These are phyloP conservation scores for Otis tarda DNA, from an alignment of 2,113 vertebrate genomes.

Conservation along the genomic window DNA sequence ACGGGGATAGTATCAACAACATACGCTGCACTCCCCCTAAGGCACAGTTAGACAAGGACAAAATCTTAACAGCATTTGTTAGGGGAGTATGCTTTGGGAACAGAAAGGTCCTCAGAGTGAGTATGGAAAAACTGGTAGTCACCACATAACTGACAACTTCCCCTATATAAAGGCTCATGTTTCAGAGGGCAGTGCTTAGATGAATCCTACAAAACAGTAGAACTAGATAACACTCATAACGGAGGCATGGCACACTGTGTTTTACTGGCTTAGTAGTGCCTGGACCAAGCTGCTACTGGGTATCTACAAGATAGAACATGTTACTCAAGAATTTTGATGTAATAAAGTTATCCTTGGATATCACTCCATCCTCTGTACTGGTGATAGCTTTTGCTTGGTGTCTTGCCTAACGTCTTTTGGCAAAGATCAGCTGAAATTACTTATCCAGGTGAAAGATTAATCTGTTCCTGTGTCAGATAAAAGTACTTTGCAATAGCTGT, in stretches of 20 bases:
- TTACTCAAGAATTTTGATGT: neutral
- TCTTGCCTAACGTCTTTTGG: neutral
- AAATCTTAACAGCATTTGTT: neutral
- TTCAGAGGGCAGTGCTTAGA: neutral
- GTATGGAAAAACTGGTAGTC: neutral
- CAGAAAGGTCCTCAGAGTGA: neutral
- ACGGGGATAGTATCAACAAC: neutral
- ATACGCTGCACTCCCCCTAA: neutral
- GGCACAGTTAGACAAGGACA: neutral
- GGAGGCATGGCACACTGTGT: neutral
- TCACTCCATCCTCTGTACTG: neutral
- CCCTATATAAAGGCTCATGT: too few relatives aligned
- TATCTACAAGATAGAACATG: neutral
- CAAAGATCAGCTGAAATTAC: neutral
- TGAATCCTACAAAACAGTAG: neutral
- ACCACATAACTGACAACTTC: neutral
- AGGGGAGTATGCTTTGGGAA: neutral
- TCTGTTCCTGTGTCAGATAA: neutral
- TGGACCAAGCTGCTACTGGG: neutral
- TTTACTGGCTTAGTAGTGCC: neutral
- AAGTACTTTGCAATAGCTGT: neutral
- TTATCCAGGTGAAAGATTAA: neutral
- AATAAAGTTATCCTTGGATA: neutral
- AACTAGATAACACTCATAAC: fast-evolving
- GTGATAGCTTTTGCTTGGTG: neutral